phyloP scores from a whole-genome alignment of 2,888 invertebrate species.

The Acrocyrtus sp. region DNA sequence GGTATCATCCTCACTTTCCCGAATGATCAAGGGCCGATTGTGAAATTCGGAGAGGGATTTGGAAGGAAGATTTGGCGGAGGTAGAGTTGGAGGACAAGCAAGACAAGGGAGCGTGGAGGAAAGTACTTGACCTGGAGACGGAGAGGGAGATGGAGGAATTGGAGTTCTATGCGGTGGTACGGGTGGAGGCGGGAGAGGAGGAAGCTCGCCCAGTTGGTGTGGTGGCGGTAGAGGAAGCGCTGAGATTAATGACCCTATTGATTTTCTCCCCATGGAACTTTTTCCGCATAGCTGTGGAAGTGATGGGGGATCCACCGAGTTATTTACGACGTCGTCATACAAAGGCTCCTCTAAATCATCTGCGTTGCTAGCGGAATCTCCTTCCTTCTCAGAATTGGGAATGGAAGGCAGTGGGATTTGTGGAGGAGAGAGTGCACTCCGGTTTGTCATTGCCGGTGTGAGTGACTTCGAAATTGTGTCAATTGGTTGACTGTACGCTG shows the following conservation, averaged over 20 bases:
- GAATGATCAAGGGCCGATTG: slow-evolving; percentile 51
- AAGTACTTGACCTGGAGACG: slow-evolving; percentile 7
- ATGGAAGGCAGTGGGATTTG: slow-evolving; percentile 30
- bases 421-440: background rate
- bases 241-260: slow-evolving; percentile 7
- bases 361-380: background rate
- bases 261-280: slow-evolving; percentile 28
- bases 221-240: slow-evolving; percentile 12
- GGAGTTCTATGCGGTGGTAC: slow-evolving; percentile 37
- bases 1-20: slow-evolving; percentile 36
- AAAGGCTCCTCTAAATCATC: slow-evolving; percentile 49
- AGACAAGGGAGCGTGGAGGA: slow-evolving; percentile 52
- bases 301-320: slow-evolving; percentile 16
- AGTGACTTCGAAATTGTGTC: slow-evolving; percentile 39
- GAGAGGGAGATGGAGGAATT: slow-evolving; percentile 6
- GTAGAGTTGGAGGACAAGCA: slow-evolving; percentile 51
- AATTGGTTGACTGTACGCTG: slow-evolving; percentile 52
- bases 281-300: background rate
- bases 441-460: too few species aligned
- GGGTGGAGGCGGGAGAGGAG: slow-evolving; percentile 41
- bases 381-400: background rate
- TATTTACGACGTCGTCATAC: slow-evolving; percentile 61
- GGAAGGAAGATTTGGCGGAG: slow-evolving; percentile 55
- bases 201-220: slow-evolving; percentile 34
- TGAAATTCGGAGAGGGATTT: slow-evolving; percentile 54